These are phyloP conservation scores for Clostera curtula DNA, from an alignment of 2,888 invertebrate genomes.

Conservation along the genomic window DNA sequence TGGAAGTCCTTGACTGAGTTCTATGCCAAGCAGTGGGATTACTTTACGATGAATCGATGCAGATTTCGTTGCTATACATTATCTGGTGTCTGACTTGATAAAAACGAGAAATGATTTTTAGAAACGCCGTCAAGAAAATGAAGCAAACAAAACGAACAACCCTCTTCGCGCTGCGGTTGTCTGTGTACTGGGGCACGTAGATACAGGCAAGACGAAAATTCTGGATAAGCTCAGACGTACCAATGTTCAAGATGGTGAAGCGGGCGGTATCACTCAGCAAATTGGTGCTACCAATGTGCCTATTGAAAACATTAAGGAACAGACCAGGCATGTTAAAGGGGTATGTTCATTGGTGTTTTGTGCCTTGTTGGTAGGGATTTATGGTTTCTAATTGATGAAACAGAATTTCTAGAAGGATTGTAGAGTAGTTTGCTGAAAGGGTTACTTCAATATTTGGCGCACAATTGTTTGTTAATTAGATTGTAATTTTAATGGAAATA, in stretches of 20 bases:
- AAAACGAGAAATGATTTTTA: slow-evolving; percentile 15
- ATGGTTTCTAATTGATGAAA: too few relatives aligned
- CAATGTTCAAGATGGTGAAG: slow-evolving; percentile 96
- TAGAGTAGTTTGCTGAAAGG: too few relatives aligned
- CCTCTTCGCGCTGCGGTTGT: slow-evolving; percentile 95
- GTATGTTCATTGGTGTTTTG: slow-evolving; percentile 63
- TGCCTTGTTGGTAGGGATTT: background rate
- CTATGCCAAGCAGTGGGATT: too few relatives aligned
- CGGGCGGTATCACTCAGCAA: slow-evolving; percentile 99
- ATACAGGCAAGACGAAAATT: slow-evolving; percentile 99
- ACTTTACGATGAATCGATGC: too few relatives aligned
- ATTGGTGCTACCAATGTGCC: slow-evolving; percentile 99
- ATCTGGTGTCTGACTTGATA: slow-evolving; percentile 2
- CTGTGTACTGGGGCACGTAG: slow-evolving; percentile 98
- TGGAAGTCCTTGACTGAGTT: too few relatives aligned
- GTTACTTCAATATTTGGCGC: too few relatives aligned
- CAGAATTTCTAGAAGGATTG: too few relatives aligned
- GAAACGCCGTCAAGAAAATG: slow-evolving; percentile 69
- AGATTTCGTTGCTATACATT: too few relatives aligned
- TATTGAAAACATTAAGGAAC: slow-evolving; percentile 94
- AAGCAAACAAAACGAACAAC: slow-evolving; percentile 56
- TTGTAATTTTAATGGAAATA: too few relatives aligned
- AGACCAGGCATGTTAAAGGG: slow-evolving; percentile 94
- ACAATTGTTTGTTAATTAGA: too few relatives aligned
- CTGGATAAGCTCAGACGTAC: slow-evolving; percentile 94